These are phyloP conservation scores for Palaemon carinicauda DNA, from an alignment of 1,140 invertebrate genomes.

Conservation along the genomic window DNA sequence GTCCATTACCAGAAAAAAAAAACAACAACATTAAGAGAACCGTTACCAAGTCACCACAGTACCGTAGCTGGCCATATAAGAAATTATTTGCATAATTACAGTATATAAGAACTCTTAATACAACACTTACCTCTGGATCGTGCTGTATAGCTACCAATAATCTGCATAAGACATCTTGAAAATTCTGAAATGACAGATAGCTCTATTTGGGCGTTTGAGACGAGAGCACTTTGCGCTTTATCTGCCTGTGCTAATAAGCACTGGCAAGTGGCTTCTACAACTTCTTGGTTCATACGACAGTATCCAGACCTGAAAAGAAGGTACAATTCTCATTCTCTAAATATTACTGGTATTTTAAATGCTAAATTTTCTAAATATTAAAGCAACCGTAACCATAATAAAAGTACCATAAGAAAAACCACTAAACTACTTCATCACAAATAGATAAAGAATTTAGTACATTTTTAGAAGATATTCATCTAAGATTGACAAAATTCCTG, in stretches of 20 bases:
- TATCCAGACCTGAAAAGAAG: conserved; percentile 35
- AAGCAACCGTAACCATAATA: too few species aligned
- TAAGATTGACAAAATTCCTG: too few species aligned
- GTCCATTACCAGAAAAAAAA: too few species aligned
- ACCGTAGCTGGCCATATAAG: too few species aligned
- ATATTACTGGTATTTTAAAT: neutral
- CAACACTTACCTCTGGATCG: conserved; percentile 40
- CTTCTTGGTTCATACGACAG: conserved; percentile 64
- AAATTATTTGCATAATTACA: too few species aligned
- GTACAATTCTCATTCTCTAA: neutral
- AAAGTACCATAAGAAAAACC: too few species aligned
- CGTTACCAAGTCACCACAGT: too few species aligned
- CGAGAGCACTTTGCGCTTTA: conserved; percentile 77
- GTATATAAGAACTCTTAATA: too few species aligned
- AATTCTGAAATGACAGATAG: conserved; percentile 92
- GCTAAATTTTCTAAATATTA: neutral
- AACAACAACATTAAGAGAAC: too few species aligned
- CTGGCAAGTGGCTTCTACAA: conserved; percentile 94
- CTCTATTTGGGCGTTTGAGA: conserved; percentile 79
- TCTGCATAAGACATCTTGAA: conserved; percentile 89
- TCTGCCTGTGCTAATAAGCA: conserved; percentile 92
- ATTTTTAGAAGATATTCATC: too few species aligned
- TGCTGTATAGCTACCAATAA: conserved; percentile 72
- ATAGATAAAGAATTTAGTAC: too few species aligned
- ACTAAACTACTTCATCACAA: too few species aligned